Evolutionary conservation across 2,113 vertebrate species (phyloP).

Genomic region (Thalassoma bifasciatum): DNA sequence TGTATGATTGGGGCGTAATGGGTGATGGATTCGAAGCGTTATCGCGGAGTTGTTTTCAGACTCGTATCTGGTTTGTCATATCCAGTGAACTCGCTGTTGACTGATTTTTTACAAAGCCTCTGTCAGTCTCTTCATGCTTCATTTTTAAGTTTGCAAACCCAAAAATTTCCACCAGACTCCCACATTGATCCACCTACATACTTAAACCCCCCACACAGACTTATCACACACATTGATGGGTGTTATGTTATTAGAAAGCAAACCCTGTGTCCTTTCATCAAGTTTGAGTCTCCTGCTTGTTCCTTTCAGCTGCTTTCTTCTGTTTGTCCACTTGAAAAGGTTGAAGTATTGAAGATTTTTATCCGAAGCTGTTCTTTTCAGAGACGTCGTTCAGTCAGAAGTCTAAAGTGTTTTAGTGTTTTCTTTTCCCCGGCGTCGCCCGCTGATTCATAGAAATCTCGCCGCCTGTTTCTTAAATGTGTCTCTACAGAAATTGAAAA

Average conservation of each 20-base stretch:
- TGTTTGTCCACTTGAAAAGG: constrained; percentile 1
- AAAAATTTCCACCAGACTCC: background rate
- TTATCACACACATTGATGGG: constrained; percentile 8
- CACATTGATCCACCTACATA: constrained; percentile 27
- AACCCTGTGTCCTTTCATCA: constrained; percentile 3
- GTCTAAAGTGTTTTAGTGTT: background rate
- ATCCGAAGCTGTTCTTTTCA: background rate
- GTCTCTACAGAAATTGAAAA: background rate
- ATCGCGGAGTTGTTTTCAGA: background rate
- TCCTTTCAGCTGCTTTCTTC: background rate
- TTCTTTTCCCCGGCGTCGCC: background rate
- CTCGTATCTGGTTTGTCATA: background rate
- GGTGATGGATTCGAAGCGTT: constrained; percentile 30
- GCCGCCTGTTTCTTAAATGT: background rate
- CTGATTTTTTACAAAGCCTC: background rate
- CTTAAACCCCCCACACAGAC: constrained; percentile 24
- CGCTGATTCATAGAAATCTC: constrained; percentile 4
- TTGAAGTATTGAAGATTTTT: background rate
- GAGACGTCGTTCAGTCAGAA: background rate
- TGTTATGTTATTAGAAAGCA: constrained; percentile 20
- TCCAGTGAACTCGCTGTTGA: no score
- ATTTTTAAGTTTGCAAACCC: constrained; percentile 2
- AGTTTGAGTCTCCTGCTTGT: constrained; percentile 28
- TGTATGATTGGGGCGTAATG: constrained; percentile 34
- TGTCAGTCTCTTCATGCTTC: background rate